Evolutionary conservation across 2,888 invertebrate species (phyloP).

Genomic region (Drepanosiphum platanoidis): DNA sequence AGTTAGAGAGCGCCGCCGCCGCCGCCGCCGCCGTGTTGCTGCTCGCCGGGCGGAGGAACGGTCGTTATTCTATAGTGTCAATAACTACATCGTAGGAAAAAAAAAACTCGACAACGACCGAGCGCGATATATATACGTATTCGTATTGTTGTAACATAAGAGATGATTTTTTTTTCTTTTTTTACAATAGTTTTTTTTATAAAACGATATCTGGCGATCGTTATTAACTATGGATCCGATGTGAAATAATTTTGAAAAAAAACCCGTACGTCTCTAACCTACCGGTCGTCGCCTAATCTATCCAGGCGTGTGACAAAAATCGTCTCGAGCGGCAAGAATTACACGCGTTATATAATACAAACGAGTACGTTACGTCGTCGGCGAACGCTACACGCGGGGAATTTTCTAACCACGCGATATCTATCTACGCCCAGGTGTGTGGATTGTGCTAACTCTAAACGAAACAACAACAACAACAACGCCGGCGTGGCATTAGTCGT

Average conservation of each 20-base stretch:
- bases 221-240: neutral
- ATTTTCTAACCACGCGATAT: neutral
- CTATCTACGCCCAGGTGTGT: neutral
- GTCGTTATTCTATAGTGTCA: constrained; percentile 1
- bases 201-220: neutral
- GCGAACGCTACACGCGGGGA: neutral
- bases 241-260: neutral
- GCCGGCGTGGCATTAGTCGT: neutral
- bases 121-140: neutral
- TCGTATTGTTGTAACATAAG: neutral
- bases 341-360: neutral
- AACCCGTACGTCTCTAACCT: neutral
- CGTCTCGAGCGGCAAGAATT: no score
- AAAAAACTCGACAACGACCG: neutral
- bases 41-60: neutral
- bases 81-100: neutral
- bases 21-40: no score
- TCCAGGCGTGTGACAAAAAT: neutral
- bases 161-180: neutral
- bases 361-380: neutral
- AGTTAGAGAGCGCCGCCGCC: no score
- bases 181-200: neutral
- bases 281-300: neutral
- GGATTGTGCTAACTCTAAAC: constrained; percentile 1
- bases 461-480: neutral